Percentiles rank a stretch among this genome's conserved stretches.
These are phyloP conservation scores for Emys orbicularis DNA, from an alignment of 2,797 vertebrate species.

Conservation along the genomic window DNA sequence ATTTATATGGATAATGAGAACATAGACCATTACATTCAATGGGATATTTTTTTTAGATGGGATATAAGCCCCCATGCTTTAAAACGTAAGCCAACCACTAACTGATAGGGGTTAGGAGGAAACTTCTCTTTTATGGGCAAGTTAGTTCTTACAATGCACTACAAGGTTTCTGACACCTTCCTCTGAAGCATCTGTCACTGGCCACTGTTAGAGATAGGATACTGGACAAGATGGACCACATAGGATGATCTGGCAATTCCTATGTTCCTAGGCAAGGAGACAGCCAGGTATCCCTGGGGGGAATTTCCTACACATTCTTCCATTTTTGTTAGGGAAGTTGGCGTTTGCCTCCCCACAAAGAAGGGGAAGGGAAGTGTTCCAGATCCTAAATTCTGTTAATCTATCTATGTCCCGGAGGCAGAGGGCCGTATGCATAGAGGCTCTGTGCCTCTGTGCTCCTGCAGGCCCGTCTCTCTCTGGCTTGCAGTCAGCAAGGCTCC, in stretches of 20 bases:
- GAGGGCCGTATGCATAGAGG: neutral
- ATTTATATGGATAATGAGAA: neutral
- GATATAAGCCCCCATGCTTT: neutral
- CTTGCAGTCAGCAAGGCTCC: neutral
- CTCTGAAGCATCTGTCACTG: neutral
- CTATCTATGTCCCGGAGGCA: neutral
- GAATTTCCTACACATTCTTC: neutral
- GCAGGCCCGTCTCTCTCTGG: neutral
- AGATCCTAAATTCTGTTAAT: neutral
- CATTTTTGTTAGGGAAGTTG: neutral
- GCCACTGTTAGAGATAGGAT: neutral
- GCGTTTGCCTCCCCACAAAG: neutral
- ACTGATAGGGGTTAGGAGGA: neutral
- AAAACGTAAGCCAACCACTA: neutral
- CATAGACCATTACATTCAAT: neutral
- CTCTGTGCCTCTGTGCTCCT: neutral
- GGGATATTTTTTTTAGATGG: neutral
- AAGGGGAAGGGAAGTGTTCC: neutral
- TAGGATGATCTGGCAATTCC: constrained; percentile 18
- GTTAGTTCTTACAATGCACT: neutral
- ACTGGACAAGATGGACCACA: neutral
- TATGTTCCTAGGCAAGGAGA: neutral
- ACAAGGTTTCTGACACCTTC: neutral
- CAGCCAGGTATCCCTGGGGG: neutral
- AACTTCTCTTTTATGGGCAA: neutral